Evolutionary conservation across 2,888 invertebrate species (phyloP).

Genomic region (Drosophila parthenogenetica): DNA sequence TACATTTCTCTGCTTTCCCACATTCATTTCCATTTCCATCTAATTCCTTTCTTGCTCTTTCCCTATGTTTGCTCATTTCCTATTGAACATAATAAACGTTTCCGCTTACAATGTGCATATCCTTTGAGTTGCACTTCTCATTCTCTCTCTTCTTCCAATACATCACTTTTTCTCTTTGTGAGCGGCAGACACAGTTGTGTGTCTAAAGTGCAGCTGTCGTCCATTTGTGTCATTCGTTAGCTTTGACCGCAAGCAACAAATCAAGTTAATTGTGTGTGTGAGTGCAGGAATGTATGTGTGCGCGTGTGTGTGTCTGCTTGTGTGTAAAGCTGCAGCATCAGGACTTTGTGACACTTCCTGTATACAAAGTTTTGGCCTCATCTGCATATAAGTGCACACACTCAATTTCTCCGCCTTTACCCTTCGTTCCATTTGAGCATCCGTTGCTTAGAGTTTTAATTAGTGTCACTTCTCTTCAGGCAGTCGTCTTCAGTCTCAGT

Average conservation of each 20-base stretch:
- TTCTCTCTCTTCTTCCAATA: not conserved
- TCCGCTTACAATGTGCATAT: slow-evolving; percentile 32
- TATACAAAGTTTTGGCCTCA: slow-evolving; percentile 44
- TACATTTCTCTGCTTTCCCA: slow-evolving; percentile 6
- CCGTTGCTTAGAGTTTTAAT: slow-evolving; percentile 68
- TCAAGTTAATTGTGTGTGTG: slow-evolving; percentile 66
- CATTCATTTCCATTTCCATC: slow-evolving; percentile 5
- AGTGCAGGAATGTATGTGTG: slow-evolving; percentile 48
- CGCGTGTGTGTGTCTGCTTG: slow-evolving; percentile 50
- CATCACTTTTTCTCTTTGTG: not conserved
- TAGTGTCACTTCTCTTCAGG: slow-evolving; percentile 64
- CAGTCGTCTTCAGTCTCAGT: slow-evolving; percentile 30
- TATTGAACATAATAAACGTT: slow-evolving; percentile 39
- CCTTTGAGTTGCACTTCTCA: slow-evolving; percentile 8
- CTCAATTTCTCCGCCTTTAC: not conserved
- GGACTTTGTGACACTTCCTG: slow-evolving; percentile 66
- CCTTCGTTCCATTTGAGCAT: slow-evolving; percentile 42
- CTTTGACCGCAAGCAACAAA: slow-evolving; percentile 70
- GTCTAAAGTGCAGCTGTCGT: slow-evolving; percentile 25
- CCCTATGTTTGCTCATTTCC: slow-evolving; percentile 31
- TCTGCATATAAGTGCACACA: slow-evolving; percentile 32
- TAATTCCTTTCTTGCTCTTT: slow-evolving; percentile 1
- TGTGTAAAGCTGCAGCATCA: slow-evolving; percentile 55
- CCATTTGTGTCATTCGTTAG: slow-evolving; percentile 53
- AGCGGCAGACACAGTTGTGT: not conserved